Base-by-base conservation (phyloP, 2,113 vertebrate genomes). In the Falco punctatus region DNA sequence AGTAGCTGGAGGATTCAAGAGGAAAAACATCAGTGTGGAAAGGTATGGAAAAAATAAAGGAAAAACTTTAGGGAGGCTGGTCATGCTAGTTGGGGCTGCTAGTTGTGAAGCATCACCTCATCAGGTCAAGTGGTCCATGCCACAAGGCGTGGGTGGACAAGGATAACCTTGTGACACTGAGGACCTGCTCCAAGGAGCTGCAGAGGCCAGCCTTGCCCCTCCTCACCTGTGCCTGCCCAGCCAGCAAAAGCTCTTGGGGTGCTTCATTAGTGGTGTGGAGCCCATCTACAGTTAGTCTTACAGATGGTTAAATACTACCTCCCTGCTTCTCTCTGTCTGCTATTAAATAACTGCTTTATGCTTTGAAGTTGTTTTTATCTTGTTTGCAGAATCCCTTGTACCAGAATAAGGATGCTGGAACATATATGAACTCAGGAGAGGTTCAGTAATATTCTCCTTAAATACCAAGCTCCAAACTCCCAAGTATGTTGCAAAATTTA, bases 211-310 rank as follows among this genome's bases (percentile, higher is more conserved):
- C 18, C 19, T 52, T 40, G 58, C 11, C 5, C 2, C 9, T n/a
- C 17, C 10, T 19, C 1, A 1, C 40, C 19, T 0, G 0, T 46
- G 18, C 22, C 46, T 73, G 42, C 27, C 24, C 32, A 14, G 21
- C 52, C 57, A 52, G 42, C 16, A 67, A 87, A 67, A 94, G 22
- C 10, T 49, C 71, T 55, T 0, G 0, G 12, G 22, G 26, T 51
- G 14, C 26, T 70, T 58, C 27, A 0, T 48, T 15, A 27, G 22
- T 19, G 24, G 6, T 59, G 44, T 35, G 30, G 15, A 86, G 18
- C 28, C 33, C 28, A 15, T 8, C 20, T 92, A 5, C 28, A 10
- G 30, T 57, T n/a, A 80, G 24, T 44, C 52, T 79, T 14, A 27
- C 8, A n/a, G 20, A 44, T 88, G 44, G 30, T 38, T 65, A 61